Conservation (phyloP, 2,888 invertebrate genomes). For the Orgyia antiqua region DNA sequence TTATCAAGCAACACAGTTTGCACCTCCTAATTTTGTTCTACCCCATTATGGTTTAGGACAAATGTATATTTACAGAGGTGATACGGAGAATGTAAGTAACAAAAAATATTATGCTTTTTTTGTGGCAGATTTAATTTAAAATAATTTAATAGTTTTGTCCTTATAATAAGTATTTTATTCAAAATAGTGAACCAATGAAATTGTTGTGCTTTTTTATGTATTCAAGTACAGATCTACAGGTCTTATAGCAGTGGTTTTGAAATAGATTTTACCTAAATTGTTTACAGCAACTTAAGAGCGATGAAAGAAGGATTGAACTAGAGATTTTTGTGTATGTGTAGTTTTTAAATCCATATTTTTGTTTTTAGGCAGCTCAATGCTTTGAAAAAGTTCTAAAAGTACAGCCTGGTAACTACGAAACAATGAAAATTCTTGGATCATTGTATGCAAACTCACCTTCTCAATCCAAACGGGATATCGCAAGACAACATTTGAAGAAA, state of each 20-base stretch:
- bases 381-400: conserved; percentile 99
- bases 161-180: too few relatives aligned
- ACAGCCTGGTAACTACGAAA: conserved; percentile 98
- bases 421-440: conserved; percentile 99
- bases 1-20: conserved; percentile 99
- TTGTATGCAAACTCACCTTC: conserved; percentile 94
- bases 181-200: too few relatives aligned
- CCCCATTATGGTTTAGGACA: conserved; percentile 99
- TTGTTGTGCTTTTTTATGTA: too few relatives aligned
- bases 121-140: background rate
- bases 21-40: conserved; percentile 94
- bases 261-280: too few relatives aligned
- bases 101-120: background rate
- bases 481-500: conserved; percentile 95
- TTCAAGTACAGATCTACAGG: too few relatives aligned
- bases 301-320: too few relatives aligned
- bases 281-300: too few relatives aligned
- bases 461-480: conserved; percentile 94
- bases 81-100: conserved; percentile 91
- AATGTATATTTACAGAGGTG: conserved; percentile 98
- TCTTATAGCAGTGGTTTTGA: too few relatives aligned
- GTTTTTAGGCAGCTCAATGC: conserved; percentile 92
- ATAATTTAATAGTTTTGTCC: too few relatives aligned
- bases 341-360: too few relatives aligned
- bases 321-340: too few relatives aligned